phyloP scores from a whole-genome alignment of 2,797 vertebrate genomes.

The Hemibagrus guttatus region DNA sequence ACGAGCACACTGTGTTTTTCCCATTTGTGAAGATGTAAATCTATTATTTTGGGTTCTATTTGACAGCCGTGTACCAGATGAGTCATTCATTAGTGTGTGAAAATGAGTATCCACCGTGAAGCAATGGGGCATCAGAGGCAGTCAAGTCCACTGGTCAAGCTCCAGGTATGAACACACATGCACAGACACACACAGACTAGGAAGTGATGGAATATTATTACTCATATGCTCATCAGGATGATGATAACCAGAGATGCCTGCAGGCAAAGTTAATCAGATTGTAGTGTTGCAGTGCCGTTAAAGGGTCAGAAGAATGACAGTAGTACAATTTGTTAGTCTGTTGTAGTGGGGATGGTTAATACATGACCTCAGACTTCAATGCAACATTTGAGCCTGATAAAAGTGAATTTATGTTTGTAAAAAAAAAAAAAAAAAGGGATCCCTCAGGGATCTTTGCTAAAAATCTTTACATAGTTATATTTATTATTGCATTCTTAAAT shows the following conservation, averaged over 20 bases:
- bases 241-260: slow-evolving; percentile 30
- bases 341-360: not conserved
- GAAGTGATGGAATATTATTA: slow-evolving; percentile 20
- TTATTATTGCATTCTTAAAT: not conserved
- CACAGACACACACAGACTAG: not conserved
- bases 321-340: not conserved
- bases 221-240: slow-evolving; percentile 31
- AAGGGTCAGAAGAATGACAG: slow-evolving; percentile 16
- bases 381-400: not conserved
- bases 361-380: not conserved
- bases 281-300: slow-evolving; percentile 3
- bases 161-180: not conserved
- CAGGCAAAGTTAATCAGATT: slow-evolving; percentile 22
- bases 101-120: slow-evolving; percentile 34
- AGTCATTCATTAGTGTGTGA: slow-evolving; percentile 49
- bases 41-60: slow-evolving; percentile 50
- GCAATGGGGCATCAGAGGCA: slow-evolving; percentile 4
- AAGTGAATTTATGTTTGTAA: not conserved
- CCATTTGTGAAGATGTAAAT: slow-evolving; percentile 53
- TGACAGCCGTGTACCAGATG: slow-evolving; percentile 26
- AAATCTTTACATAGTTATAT: not conserved
- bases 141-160: not conserved
- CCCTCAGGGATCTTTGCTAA: not conserved
- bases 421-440: not conserved
- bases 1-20: slow-evolving; percentile 33